phyloP scores from a whole-genome alignment of 2,888 invertebrate species.

The Drosophila seclusa region DNA sequence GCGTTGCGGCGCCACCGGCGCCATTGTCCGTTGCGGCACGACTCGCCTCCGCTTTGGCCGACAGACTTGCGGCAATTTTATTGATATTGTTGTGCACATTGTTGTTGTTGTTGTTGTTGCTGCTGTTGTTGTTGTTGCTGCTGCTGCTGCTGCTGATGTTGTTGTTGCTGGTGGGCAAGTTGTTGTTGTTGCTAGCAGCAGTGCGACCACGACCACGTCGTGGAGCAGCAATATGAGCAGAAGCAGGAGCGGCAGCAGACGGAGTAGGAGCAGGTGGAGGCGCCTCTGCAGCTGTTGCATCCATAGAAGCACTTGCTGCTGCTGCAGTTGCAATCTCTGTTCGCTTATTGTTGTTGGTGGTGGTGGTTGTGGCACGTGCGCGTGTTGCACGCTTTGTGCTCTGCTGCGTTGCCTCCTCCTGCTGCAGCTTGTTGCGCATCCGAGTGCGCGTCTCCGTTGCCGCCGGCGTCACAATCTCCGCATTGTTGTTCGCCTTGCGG shows the following conservation, averaged over 20 bases:
- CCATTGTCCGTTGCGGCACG: conserved; percentile 49
- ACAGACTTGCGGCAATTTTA: conserved; percentile 80
- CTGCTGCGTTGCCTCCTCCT: conserved; percentile 13
- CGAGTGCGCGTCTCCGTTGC: conserved; percentile 45
- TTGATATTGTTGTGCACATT: conserved; percentile 78
- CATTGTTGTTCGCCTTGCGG: conserved; percentile 42
- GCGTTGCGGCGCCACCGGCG: conserved; percentile 24
- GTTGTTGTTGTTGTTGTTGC: conserved; percentile 72
- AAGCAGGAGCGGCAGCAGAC: neutral
- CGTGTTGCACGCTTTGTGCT: conserved; percentile 64
- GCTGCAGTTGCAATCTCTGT: conserved; percentile 21
- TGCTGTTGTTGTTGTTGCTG: conserved; percentile 59
- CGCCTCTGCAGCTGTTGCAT: conserved; percentile 38
- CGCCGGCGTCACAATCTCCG: neutral
- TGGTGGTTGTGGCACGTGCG: conserved; percentile 37
- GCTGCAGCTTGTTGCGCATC: conserved; percentile 29
- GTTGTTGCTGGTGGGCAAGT: conserved; percentile 62
- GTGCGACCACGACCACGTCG: conserved; percentile 81
- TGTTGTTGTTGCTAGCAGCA: conserved; percentile 68
- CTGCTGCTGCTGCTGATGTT: conserved; percentile 51
- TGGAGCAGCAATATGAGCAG: conserved; percentile 16
- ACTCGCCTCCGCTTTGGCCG: conserved; percentile 78
- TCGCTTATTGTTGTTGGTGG: conserved; percentile 27
- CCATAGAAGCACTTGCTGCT: conserved; percentile 39
- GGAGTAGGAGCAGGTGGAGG: neutral